Evolutionary conservation across 2,888 invertebrate species (phyloP).

Genomic region (Cephus sareptanus): DNA sequence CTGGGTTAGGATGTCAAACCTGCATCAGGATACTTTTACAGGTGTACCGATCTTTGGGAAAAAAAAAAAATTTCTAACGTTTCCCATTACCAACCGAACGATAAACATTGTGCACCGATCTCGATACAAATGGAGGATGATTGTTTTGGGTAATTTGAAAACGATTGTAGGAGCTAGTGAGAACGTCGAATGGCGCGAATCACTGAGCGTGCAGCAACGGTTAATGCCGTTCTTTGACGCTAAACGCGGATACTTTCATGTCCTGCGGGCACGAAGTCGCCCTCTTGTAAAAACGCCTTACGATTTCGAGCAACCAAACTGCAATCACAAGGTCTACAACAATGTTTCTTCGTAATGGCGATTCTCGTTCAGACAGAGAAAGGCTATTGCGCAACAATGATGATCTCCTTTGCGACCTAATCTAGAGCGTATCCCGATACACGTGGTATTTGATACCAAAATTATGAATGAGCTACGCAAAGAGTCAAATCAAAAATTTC

Average conservation of each 20-base stretch:
- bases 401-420: neutral
- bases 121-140: neutral
- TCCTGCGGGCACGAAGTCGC: conserved; percentile 9
- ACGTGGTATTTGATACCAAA: neutral
- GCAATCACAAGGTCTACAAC: conserved; percentile 4
- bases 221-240: neutral
- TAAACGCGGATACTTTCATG: conserved; percentile 17
- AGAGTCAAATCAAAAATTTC: no score
- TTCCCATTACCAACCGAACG: neutral
- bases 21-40: neutral
- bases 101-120: neutral
- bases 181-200: neutral
- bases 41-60: neutral
- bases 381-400: conserved; percentile 25
- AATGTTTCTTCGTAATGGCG: conserved; percentile 10
- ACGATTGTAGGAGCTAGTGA: neutral
- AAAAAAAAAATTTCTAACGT: neutral
- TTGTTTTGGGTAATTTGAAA: neutral
- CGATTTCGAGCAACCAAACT: conserved; percentile 17
- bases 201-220: neutral
- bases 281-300: conserved; percentile 9
- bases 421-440: neutral
- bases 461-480: neutral
- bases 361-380: conserved; percentile 28
- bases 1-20: neutral